phyloP scores from a whole-genome alignment of 1,140 invertebrate species.

The Drosophila serrata region DNA sequence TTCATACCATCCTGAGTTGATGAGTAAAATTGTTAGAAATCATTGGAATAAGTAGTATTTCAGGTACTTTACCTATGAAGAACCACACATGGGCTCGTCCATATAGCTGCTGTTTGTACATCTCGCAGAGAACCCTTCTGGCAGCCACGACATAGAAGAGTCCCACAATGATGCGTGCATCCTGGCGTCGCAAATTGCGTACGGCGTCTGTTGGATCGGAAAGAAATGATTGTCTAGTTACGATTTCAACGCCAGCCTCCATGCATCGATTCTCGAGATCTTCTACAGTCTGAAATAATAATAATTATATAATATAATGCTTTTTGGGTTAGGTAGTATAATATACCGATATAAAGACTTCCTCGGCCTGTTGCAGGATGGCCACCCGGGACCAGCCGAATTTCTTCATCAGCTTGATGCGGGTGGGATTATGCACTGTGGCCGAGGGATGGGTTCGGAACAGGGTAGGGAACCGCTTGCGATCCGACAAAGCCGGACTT shows the following conservation, averaged over 20 bases:
- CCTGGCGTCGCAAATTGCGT: conserved; percentile 95
- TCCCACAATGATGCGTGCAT: conserved; percentile 98
- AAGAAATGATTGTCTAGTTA: conserved; percentile 98
- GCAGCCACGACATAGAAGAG: conserved; percentile 98
- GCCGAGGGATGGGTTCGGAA: conserved; percentile 99
- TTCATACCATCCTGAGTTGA: conserved; percentile 96
- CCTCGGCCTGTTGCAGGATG: conserved; percentile 99
- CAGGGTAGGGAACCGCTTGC: conserved; percentile 98
- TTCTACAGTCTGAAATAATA: conserved; percentile 93
- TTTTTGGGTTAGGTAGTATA: too few species aligned
- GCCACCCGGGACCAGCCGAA: conserved; percentile 99
- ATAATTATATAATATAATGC: not conserved
- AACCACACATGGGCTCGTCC: conserved; percentile 99
- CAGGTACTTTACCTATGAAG: conserved; percentile 93
- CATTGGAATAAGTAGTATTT: too few species aligned
- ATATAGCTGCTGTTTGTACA: conserved; percentile 97
- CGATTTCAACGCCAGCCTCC: conserved; percentile 96
- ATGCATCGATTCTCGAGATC: conserved; percentile 98
- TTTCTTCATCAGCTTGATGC: conserved; percentile 98
- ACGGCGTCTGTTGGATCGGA: conserved; percentile 98
- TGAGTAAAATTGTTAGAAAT: too few species aligned
- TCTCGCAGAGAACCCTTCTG: conserved; percentile 97
- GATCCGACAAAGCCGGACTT: conserved; percentile 98
- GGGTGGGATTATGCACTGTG: conserved; percentile 99
- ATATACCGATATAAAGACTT: conserved; percentile 98